These are phyloP conservation scores for Drosophila neocordata DNA, from an alignment of 1,140 invertebrate species.

Conservation along the genomic window DNA sequence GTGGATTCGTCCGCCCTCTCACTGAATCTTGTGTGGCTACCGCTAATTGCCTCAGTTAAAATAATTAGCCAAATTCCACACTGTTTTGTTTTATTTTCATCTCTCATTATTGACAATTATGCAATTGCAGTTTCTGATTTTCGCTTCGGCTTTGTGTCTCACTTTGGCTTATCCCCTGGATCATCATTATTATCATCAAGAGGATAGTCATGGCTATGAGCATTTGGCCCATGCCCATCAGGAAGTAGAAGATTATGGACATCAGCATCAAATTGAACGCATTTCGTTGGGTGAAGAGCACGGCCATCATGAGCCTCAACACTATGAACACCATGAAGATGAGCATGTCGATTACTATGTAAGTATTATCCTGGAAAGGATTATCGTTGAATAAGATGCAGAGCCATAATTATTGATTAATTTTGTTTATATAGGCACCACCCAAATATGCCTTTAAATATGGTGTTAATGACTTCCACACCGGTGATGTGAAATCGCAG, in stretches of 20 bases:
- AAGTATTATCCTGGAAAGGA: slow-evolving; percentile 42
- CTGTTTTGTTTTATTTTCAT: slow-evolving; percentile 10
- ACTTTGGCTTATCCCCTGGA: slow-evolving; percentile 79
- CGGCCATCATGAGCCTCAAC: slow-evolving; percentile 44
- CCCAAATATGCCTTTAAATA: slow-evolving; percentile 84
- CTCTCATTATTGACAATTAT: slow-evolving; percentile 52
- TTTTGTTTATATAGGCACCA: slow-evolving; percentile 64
- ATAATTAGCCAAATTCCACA: slow-evolving; percentile 56
- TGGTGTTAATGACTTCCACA: slow-evolving; percentile 84
- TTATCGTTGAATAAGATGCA: slow-evolving; percentile 17
- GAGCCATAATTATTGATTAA: not conserved
- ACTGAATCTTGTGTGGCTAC: slow-evolving; percentile 6
- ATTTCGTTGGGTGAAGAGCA: slow-evolving; percentile 75
- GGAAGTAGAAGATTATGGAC: slow-evolving; percentile 60
- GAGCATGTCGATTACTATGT: slow-evolving; percentile 82
- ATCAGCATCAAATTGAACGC: slow-evolving; percentile 75
- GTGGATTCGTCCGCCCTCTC: not conserved
- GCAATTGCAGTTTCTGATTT: slow-evolving; percentile 78
- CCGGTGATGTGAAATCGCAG: slow-evolving; percentile 84
- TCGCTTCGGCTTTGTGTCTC: slow-evolving; percentile 76
- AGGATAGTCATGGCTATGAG: slow-evolving; percentile 71
- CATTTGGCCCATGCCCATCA: slow-evolving; percentile 57
- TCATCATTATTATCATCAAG: slow-evolving; percentile 75
- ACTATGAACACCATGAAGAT: slow-evolving; percentile 63
- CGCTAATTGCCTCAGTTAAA: slow-evolving; percentile 59